Evolutionary conservation across 37 sponge, comb jelly and placozoan species (phyloP).

Genomic region (Chondrilla cf. caribensis): DNA sequence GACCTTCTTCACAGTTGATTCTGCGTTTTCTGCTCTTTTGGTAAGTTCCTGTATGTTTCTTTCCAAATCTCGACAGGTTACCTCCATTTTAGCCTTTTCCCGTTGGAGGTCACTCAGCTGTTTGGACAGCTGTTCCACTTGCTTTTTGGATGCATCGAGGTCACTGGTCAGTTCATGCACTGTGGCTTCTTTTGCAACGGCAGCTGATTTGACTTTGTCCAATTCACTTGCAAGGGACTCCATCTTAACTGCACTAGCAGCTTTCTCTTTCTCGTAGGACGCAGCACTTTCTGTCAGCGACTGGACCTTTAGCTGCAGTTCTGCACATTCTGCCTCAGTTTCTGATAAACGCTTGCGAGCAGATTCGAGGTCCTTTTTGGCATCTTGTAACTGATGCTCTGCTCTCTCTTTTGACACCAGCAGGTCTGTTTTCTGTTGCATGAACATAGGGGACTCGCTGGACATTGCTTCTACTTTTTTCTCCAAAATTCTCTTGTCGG

Average conservation of each 20-base stretch:
- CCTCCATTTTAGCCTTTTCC: constrained; percentile 6
- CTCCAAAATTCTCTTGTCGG: constrained; percentile 22
- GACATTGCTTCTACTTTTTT: constrained; percentile 20
- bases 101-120: constrained; percentile 17
- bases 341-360: neutral
- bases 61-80: neutral
- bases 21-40: neutral
- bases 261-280: constrained; percentile 2
- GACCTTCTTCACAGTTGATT: neutral
- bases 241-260: neutral
- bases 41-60: neutral
- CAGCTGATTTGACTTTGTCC: neutral
- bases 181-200: neutral
- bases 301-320: constrained; percentile 11
- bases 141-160: neutral
- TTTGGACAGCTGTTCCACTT: neutral
- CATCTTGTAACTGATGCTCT: constrained; percentile 9
- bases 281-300: neutral
- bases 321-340: neutral
- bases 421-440: constrained; percentile 15
- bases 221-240: neutral
- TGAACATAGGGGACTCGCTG: neutral
- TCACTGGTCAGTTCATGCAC: neutral
- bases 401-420: neutral
- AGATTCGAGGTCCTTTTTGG: neutral